Evolutionary conservation across 2,113 vertebrate genomes (phyloP), one percentile per base, ranked within the genome.

Genomic region (Carollia perspicillata): DNA sequence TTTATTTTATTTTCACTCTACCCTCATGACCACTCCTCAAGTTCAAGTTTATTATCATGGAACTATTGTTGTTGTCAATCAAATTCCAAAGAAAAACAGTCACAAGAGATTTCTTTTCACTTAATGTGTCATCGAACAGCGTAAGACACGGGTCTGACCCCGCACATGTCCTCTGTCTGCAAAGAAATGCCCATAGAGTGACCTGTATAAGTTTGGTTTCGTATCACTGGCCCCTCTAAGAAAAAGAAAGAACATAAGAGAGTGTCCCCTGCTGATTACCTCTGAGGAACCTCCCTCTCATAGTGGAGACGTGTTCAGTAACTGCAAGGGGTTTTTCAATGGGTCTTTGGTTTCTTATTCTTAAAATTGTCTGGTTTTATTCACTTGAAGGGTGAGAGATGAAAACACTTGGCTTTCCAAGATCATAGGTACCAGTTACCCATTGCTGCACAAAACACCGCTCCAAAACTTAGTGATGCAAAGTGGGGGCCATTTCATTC

Each of bases 171-270:
- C n/a, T 97, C 65, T 30, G 9, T 98, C 95, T 94, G 69, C 84
- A 88, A 72, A 95, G 93, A 96, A 97, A 68, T 47, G 20, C 6
- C 75, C 22, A 1, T 13, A n/a, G 49, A 37, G 13, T 75, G 94
- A 87, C 28, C 86, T 91, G 77, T 2, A 84, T 2, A 84, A 75
- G 94, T 75, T 93, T 79, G 65, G 79, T 97, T 96, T 98, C 66
- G 22, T n/a, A 71, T 77, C 30, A 35, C 65, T 87, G 30, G 63
- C 40, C 85, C 66, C 84, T 95, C 92, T 93, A 44, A 93, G 95
- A 84, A 95, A 96, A 93, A 96, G 65, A 94, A 98, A 81, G 66
- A 95, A 3, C 90, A 49, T 53, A 90, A 93, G 6, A 94, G 33
- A 23, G 42, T 26, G 16, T 65, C 53, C 8, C 8, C 60, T 89